Conservation (phyloP, 2,113 vertebrate species). For the Engystomops pustulosus region DNA sequence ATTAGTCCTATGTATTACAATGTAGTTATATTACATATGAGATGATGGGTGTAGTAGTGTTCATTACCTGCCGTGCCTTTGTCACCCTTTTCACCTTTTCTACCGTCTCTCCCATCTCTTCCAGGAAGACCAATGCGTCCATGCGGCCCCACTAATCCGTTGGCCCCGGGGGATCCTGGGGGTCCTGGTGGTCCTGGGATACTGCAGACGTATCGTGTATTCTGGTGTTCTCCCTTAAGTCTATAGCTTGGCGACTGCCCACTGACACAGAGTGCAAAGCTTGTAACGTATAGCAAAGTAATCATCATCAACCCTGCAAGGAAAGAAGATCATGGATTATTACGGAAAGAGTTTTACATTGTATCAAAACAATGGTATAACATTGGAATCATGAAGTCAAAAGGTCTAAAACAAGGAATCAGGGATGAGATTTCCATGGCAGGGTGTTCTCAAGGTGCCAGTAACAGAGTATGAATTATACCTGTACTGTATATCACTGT, state of each 20-base stretch:
- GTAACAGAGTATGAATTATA: no score
- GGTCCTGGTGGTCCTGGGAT: constrained; percentile 87
- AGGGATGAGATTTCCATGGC: no score
- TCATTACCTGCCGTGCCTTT: constrained; percentile 89
- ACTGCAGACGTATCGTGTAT: constrained; percentile 88
- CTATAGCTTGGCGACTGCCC: constrained; percentile 81
- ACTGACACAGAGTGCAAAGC: constrained; percentile 82
- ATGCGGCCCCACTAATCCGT: constrained; percentile 81
- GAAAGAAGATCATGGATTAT: constrained; percentile 36
- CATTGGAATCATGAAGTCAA: no score
- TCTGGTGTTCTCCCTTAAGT: constrained; percentile 78
- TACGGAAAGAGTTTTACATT: no score
- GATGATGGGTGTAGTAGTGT: no score
- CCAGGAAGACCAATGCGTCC: constrained; percentile 92
- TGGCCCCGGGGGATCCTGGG: constrained; percentile 80
- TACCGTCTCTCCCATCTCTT: constrained; percentile 96
- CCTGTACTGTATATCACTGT: no score
- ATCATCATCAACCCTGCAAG: constrained; percentile 86
- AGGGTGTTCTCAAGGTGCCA: no score
- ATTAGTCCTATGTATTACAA: no score
- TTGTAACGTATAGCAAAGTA: constrained; percentile 80
- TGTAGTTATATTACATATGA: no score
- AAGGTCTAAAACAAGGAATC: no score
- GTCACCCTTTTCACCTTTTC: constrained; percentile 93
- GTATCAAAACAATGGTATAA: no score